Percentiles rank a stretch among this genome's conserved stretches.
Evolutionary conservation across 2,888 invertebrate species (phyloP).

Genomic region (Tethea ocularis): DNA sequence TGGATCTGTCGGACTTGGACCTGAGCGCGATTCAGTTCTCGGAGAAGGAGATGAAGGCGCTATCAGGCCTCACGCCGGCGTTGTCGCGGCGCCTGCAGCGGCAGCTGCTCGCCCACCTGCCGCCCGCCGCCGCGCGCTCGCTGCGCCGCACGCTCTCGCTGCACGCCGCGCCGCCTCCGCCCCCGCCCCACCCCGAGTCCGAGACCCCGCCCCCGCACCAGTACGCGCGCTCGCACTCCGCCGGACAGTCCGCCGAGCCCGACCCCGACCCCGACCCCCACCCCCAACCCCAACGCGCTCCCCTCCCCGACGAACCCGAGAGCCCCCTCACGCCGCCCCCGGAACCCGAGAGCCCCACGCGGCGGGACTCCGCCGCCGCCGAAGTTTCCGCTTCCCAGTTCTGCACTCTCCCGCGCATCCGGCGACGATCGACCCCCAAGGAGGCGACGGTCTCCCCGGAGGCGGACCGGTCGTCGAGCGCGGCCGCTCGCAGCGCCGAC

Average conservation of each 20-base stretch:
- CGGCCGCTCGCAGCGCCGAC: conserved; percentile 59
- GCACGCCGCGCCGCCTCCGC: conserved; percentile 46
- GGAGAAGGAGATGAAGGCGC: conserved; percentile 87
- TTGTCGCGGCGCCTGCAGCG: conserved; percentile 88
- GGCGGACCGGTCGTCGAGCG: conserved; percentile 66
- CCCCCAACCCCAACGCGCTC: not conserved
- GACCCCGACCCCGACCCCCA: not conserved
- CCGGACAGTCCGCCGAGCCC: conserved; percentile 29
- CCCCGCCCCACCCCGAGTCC: conserved; percentile 26
- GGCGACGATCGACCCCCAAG: conserved; percentile 44
- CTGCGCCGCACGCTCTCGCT: conserved; percentile 87
- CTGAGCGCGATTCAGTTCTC: conserved; percentile 87
- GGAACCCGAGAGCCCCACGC: not conserved
- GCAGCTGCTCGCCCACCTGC: conserved; percentile 87
- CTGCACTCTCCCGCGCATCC: conserved; percentile 65
- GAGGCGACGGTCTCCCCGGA: conserved; percentile 22
- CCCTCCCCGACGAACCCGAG: conserved; percentile 15
- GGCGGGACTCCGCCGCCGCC: not conserved
- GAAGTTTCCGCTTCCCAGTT: conserved; percentile 44
- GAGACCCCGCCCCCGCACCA: conserved; percentile 21
- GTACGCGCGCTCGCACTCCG: conserved; percentile 59
- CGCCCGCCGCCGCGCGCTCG: conserved; percentile 87
- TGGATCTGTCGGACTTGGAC: conserved; percentile 86
- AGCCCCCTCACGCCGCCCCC: not conserved
- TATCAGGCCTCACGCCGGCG: conserved; percentile 88